Conservation (phyloP, 2,888 invertebrate genomes). For the Pimpla rufipes region DNA sequence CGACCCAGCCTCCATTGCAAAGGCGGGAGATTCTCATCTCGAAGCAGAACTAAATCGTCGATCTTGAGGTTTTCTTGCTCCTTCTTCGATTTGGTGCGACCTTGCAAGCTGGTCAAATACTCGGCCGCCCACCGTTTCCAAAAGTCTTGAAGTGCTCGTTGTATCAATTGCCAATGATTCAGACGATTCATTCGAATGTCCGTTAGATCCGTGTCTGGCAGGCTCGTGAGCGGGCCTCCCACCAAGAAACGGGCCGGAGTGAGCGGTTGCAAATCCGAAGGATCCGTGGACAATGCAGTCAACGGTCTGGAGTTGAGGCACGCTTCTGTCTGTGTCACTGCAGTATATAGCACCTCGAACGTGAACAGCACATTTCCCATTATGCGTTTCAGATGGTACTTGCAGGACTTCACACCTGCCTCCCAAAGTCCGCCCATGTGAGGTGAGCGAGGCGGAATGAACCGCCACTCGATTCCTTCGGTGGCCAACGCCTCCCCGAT, state of each 20-base stretch:
- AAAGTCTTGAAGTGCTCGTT: constrained; percentile 67
- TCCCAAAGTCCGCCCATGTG: constrained; percentile 76
- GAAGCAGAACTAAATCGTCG: constrained; percentile 12
- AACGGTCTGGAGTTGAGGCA: constrained; percentile 70
- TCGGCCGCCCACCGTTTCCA: constrained; percentile 71
- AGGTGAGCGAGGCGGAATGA: constrained; percentile 74
- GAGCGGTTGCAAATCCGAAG: constrained; percentile 63
- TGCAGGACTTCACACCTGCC: constrained; percentile 74
- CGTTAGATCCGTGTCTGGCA: constrained; percentile 66
- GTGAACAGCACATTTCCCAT: constrained; percentile 70
- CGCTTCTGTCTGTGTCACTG: constrained; percentile 67
- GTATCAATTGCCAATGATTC: constrained; percentile 55
- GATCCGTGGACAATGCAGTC: constrained; percentile 65
- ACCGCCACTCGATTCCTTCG: constrained; percentile 65
- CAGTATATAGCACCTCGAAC: constrained; percentile 72
- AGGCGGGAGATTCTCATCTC: no score
- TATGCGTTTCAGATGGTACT: constrained; percentile 74
- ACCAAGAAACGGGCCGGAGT: constrained; percentile 74
- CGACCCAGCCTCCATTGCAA: constrained; percentile 50
- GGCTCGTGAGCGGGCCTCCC: constrained; percentile 64
- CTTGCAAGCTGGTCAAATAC: no score
- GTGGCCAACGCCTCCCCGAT: background rate
- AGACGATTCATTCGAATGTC: constrained; percentile 24
- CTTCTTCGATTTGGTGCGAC: constrained; percentile 41
- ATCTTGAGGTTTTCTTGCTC: background rate